These are phyloP conservation scores for Lithodes maja DNA, from an alignment of 2,888 invertebrate species.

Conservation along the genomic window DNA sequence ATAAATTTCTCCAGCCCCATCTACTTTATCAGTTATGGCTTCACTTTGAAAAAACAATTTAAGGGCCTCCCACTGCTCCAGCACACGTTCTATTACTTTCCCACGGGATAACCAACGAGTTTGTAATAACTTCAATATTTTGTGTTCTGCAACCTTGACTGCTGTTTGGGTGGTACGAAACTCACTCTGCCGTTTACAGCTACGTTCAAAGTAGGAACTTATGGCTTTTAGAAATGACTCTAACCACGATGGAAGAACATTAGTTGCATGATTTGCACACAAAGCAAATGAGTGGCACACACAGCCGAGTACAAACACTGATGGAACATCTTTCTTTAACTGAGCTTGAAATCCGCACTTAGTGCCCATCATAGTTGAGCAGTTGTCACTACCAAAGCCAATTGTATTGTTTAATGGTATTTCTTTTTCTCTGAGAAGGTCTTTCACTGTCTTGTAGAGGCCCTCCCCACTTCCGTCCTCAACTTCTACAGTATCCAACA, in stretches of 20 bases:
- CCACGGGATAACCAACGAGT: conserved; percentile 37
- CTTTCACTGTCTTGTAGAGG: too few relatives aligned
- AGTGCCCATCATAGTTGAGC: too few relatives aligned
- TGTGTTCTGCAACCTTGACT: conserved; percentile 5
- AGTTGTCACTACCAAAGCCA: too few relatives aligned
- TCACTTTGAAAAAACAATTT: conserved; percentile 23
- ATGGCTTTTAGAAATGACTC: neutral
- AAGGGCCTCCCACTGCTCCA: conserved; percentile 39
- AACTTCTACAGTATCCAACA: too few relatives aligned
- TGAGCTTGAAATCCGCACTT: too few relatives aligned
- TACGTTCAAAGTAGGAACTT: conserved; percentile 28
- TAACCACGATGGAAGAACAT: conserved; percentile 21
- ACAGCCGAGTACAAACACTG: too few relatives aligned
- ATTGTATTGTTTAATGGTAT: too few relatives aligned
- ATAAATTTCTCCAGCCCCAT: conserved; percentile 20
- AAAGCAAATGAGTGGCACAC: conserved; percentile 32
- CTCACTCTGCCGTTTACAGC: conserved; percentile 29
- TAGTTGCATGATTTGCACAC: conserved; percentile 25
- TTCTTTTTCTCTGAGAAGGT: too few relatives aligned
- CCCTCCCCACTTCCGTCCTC: too few relatives aligned
- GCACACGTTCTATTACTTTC: conserved; percentile 14
- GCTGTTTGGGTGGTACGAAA: conserved; percentile 13
- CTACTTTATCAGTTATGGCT: conserved; percentile 13
- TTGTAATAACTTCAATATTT: conserved; percentile 27
- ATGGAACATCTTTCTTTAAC: too few relatives aligned